These are phyloP conservation scores for Yponomeuta plumbellus DNA, from an alignment of 2,888 invertebrate species.

Conservation along the genomic window DNA sequence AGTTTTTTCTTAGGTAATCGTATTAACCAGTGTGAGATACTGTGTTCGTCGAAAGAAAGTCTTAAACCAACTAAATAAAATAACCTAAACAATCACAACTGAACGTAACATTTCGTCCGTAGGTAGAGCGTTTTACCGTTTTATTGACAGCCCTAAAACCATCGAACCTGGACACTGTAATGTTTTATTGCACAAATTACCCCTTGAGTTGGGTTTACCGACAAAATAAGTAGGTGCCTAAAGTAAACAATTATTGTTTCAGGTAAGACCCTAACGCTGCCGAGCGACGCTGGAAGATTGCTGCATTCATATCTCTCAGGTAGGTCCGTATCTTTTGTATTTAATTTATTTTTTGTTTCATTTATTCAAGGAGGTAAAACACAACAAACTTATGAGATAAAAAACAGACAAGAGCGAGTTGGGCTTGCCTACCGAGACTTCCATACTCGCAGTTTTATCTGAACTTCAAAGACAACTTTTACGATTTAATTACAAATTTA, in stretches of 20 bases:
- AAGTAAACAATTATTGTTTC: neutral
- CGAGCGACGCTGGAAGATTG: neutral
- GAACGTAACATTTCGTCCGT: neutral
- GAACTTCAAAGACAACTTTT: too few species aligned
- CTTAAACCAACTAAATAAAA: neutral
- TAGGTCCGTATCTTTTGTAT: too few species aligned
- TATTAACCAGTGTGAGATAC: too few species aligned
- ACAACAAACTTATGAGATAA: too few species aligned
- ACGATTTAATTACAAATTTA: too few species aligned
- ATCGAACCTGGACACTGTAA: neutral
- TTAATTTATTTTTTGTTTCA: too few species aligned
- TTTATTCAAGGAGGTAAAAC: too few species aligned
- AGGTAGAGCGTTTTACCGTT: neutral
- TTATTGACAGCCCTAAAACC: neutral
- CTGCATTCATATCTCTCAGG: neutral
- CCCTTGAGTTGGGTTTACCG: neutral
- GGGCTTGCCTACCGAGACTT: too few species aligned
- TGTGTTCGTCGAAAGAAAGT: neutral
- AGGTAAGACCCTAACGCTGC: constrained; percentile 20
- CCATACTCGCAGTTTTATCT: too few species aligned
- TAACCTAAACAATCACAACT: neutral
- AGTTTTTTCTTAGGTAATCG: too few species aligned
- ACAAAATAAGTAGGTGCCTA: neutral
- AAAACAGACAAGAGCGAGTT: too few species aligned
- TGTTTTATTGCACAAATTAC: neutral